Base-by-base conservation (phyloP, 2,888 invertebrate genomes). In the Aphidoletes aphidimyza region DNA sequence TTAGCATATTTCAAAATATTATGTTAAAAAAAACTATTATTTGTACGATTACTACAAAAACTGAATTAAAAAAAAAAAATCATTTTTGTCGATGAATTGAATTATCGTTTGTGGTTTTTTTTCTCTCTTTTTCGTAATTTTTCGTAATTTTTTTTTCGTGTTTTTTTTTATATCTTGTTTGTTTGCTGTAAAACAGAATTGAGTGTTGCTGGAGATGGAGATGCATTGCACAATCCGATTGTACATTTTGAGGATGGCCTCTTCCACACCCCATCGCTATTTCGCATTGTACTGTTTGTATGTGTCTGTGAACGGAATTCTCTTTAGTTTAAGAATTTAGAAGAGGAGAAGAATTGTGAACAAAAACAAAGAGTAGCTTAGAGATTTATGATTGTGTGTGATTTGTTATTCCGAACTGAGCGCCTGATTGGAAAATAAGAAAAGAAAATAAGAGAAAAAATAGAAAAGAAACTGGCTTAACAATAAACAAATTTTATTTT, bases 381-480 rank as follows among this genome's bases (percentile, higher is more conserved):
- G 14, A 69, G 69, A 69, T 69, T 69, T n/a, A n/a, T n/a, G n/a
- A 69, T 69, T 69, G 42, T 69, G 69, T 69, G 69, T 69, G 11
- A 11, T 69, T 69, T 69, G 69, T 69, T 69, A 69, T 69, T 69
- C 69, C 69, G 69, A 69, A 69, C 69, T 69, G 69, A 69, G 69
- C 69, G 69, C 69, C 69, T 69, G 69, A 69, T 69, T 69, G 69
- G 22, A 69, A 69, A 69, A 69, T 30, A 30, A n/a, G 30, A 69
- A 69, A 69, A 69, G 69, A 69, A 69, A 69, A 69, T 69, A 69
- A 54, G 69, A 69, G 30, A 69, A 69, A 69, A n/a, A 69, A 69
- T 69, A 69, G 69, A 69, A 69, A n/a, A 69, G 69, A 69, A 69
- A 69, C 69, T 30, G 5, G 34, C 69, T 69, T 69, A 69, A 30